These are phyloP conservation scores for Tenthredo amoena DNA, from an alignment of 2,888 invertebrate species.

Conservation along the genomic window DNA sequence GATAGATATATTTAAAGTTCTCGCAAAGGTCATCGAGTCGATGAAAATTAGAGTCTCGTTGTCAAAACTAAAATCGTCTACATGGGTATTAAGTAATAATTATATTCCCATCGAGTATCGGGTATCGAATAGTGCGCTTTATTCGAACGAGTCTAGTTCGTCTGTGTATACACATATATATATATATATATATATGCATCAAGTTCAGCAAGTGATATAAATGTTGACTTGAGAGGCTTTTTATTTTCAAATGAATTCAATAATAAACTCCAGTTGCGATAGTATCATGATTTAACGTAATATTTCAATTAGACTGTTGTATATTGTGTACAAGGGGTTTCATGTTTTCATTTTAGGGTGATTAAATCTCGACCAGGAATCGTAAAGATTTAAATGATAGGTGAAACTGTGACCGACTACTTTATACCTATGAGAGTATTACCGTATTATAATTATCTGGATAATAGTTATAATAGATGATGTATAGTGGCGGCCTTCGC, in stretches of 20 bases:
- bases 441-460: neutral
- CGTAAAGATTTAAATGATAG: constrained; percentile 25
- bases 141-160: too few species aligned
- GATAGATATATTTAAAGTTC: neutral
- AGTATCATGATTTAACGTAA: too few species aligned
- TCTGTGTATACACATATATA: too few species aligned
- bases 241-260: too few species aligned
- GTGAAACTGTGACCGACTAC: neutral
- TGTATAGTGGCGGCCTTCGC: neutral
- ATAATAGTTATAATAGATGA: neutral
- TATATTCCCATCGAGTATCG: neutral
- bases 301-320: neutral
- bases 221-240: too few species aligned
- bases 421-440: neutral
- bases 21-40: constrained; percentile 2
- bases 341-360: too few species aligned
- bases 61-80: neutral
- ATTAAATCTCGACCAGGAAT: constrained; percentile 1
- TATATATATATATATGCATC: too few species aligned
- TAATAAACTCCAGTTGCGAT: too few species aligned
- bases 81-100: neutral
- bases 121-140: neutral
- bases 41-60: constrained; percentile 2
- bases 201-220: too few species aligned
- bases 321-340: constrained; percentile 14